Percentiles rank a stretch among this genome's conserved stretches.
These are phyloP conservation scores for Epirrhoe alternata DNA, from an alignment of 2,888 invertebrate genomes.

Conservation along the genomic window DNA sequence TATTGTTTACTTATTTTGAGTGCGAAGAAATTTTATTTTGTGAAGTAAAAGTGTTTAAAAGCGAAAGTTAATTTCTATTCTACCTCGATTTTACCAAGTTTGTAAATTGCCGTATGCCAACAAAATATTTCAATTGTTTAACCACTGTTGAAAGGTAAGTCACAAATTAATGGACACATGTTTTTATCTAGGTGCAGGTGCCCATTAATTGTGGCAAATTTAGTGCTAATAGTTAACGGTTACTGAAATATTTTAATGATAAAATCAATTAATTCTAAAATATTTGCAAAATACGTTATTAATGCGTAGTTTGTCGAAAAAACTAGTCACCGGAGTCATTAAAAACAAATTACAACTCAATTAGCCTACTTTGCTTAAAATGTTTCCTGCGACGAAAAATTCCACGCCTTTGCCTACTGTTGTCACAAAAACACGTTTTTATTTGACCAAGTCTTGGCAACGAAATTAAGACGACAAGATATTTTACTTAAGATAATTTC, in stretches of 20 bases:
- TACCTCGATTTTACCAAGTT: neutral
- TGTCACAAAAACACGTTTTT: constrained; percentile 9
- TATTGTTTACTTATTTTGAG: constrained; percentile 47
- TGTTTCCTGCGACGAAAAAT: constrained; percentile 32
- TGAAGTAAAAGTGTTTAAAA: constrained; percentile 43
- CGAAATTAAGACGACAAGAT: neutral
- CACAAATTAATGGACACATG: neutral
- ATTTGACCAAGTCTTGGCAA: neutral
- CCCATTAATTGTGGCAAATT: neutral
- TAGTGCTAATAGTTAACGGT: neutral
- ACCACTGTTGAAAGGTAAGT: neutral
- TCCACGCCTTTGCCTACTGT: constrained; percentile 6
- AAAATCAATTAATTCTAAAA: constrained; percentile 32
- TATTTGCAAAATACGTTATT: constrained; percentile 33
- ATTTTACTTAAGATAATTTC: no score
- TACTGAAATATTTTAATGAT: constrained; percentile 33
- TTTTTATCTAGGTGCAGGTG: neutral
- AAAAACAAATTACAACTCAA: constrained; percentile 43
- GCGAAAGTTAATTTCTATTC: constrained; percentile 47
- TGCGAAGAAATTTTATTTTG: constrained; percentile 44
- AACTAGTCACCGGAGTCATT: constrained; percentile 36
- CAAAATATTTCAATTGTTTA: no score
- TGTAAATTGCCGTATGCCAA: no score
- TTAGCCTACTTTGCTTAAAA: constrained; percentile 41
- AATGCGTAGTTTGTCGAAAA: constrained; percentile 31